Evolutionary conservation across 2,888 invertebrate genomes (phyloP), one percentile per base, ranked within the genome.

Genomic region (Diarsia dahlii): DNA sequence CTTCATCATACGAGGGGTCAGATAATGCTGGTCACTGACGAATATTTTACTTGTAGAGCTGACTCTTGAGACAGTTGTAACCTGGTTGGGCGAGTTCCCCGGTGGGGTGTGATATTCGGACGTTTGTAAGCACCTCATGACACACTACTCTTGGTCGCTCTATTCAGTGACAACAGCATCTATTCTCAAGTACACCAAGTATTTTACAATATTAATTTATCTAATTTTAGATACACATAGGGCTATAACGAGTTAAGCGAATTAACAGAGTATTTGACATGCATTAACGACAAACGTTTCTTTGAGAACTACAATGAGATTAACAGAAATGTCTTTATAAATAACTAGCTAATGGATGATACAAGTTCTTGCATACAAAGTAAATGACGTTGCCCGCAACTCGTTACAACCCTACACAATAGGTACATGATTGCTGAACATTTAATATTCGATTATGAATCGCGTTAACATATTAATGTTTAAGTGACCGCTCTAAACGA

Each of bases 131-230:
- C 84, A 80, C 84, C 74, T 64, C 48, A 71, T 12, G 72, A 81
- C 81, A 65, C 71, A 67, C 82, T 82, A 84, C 76, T 78, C 54
- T 90, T 88, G 90, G 89, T 90, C 90, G 89, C 85, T 88, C 86
- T 87, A 85, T 83, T 84, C 87, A 82, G 81, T 84, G 84, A 84
- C 77, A 80, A 86, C 88, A 86, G 84, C 83, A 72, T 84, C 83
- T 88, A 87, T 73, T 84, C 80, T 76, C 81, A 82, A 89, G 63
- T 88, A 90, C 84, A 88, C 83, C 69, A 84, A 89, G 83, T 90
- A 89, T 89, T 89, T 90, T 90, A 92, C 89, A 91, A 86, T 79
- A 84, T 79, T 89, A 86, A 71, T 89, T 89, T 86, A 87, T 86
- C 87, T 89, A 89, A 83, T 71, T 86, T 80, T 78, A 65, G 75